Percentiles rank a stretch among this genome's conserved stretches.
These are phyloP conservation scores for Raja brachyura DNA, from an alignment of 2,113 vertebrate genomes.

Conservation along the genomic window DNA sequence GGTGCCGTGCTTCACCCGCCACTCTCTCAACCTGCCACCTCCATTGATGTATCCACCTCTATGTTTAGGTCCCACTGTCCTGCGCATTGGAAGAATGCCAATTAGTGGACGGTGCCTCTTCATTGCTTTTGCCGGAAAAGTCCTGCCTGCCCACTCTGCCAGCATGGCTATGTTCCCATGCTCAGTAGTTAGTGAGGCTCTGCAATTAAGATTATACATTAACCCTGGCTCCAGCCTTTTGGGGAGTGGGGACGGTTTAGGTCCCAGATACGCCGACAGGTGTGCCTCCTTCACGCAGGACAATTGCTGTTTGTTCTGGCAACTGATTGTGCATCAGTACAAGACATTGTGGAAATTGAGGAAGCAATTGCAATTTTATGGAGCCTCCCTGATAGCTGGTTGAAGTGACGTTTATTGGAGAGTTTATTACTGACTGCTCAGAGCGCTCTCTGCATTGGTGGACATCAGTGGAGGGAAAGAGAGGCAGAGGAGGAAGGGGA, in stretches of 20 bases:
- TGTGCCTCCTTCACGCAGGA: neutral
- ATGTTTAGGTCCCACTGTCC: too few relatives aligned
- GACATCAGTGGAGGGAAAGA: neutral
- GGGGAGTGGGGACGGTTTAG: neutral
- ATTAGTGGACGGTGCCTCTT: too few relatives aligned
- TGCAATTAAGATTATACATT: too few relatives aligned
- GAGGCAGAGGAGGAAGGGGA: neutral
- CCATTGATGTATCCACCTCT: too few relatives aligned
- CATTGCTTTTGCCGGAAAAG: too few relatives aligned
- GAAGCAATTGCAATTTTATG: neutral
- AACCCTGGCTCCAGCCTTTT: too few relatives aligned
- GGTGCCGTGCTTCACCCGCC: too few relatives aligned
- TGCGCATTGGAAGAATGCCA: too few relatives aligned
- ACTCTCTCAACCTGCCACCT: too few relatives aligned
- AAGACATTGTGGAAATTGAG: neutral
- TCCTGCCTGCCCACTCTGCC: too few relatives aligned
- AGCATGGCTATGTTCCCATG: too few relatives aligned
- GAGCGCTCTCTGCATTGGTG: neutral
- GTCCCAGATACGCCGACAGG: neutral
- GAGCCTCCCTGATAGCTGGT: neutral
- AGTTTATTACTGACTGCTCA: neutral
- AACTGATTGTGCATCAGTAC: neutral
- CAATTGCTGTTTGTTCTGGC: neutral
- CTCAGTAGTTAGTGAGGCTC: too few relatives aligned
- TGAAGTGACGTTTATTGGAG: neutral